Percentiles rank a stretch among this genome's conserved stretches.
Evolutionary conservation across 2,888 invertebrate species (phyloP).

Genomic region (Melanostoma mellinum): DNA sequence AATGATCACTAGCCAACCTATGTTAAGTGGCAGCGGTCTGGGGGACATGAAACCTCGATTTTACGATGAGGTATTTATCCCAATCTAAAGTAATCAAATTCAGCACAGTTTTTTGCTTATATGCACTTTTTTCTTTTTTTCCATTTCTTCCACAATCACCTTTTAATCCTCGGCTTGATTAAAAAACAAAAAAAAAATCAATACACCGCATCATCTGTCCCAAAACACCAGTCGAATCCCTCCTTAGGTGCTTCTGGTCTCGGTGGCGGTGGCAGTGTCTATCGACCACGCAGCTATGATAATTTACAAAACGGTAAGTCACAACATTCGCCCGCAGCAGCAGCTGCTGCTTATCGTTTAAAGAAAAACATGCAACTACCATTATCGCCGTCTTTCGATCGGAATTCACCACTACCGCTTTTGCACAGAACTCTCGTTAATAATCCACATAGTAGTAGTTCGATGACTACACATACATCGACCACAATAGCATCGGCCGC

Average conservation of each 20-base stretch:
- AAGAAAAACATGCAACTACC: slow-evolving; percentile 79
- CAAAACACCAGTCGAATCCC: slow-evolving; percentile 79
- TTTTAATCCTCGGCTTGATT: slow-evolving; percentile 56
- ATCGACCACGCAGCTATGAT: slow-evolving; percentile 82
- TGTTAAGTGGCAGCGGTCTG: slow-evolving; percentile 80
- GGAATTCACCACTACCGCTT: slow-evolving; percentile 81
- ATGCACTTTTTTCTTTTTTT: slow-evolving; percentile 76
- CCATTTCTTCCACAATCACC: slow-evolving; percentile 70
- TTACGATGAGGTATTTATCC: slow-evolving; percentile 80
- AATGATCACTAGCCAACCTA: slow-evolving; percentile 78
- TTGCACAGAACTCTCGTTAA: slow-evolving; percentile 77
- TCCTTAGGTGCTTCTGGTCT: slow-evolving; percentile 79
- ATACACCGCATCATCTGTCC: slow-evolving; percentile 48
- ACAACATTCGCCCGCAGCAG: slow-evolving; percentile 79
- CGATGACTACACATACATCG: slow-evolving; percentile 71
- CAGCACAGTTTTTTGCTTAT: slow-evolving; percentile 73
- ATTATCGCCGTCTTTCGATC: slow-evolving; percentile 81
- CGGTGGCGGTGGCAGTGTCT: slow-evolving; percentile 78
- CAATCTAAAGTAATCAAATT: slow-evolving; percentile 36
- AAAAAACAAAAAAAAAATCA: slow-evolving; percentile 26
- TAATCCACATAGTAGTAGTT: slow-evolving; percentile 72
- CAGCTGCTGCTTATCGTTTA: slow-evolving; percentile 79
- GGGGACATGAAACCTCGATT: slow-evolving; percentile 83
- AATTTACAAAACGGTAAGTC: slow-evolving; percentile 83
- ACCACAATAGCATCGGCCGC: slow-evolving; percentile 79